Conservation (phyloP, 2,888 invertebrate species). For the Troides helena region DNA sequence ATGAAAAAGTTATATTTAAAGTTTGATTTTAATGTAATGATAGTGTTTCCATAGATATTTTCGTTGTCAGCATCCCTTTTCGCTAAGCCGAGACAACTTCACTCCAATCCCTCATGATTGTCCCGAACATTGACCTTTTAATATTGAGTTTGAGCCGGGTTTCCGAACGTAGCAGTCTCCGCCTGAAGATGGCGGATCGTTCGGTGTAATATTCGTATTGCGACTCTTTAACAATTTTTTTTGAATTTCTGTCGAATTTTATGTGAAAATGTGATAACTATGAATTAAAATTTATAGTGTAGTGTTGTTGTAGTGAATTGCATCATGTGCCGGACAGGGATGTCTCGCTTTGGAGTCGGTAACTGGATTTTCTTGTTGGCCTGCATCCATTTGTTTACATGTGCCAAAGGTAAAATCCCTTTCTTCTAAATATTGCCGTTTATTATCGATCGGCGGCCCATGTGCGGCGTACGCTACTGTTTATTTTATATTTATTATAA, state of each 20-base stretch:
- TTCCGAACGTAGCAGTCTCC: slow-evolving; percentile 63
- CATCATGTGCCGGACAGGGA: slow-evolving; percentile 75
- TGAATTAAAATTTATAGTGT: slow-evolving; percentile 74
- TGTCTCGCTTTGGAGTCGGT: slow-evolving; percentile 68
- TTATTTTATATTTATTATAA: slow-evolving; percentile 16
- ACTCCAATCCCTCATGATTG: slow-evolving; percentile 42
- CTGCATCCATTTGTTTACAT: slow-evolving; percentile 76
- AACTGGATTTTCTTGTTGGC: slow-evolving; percentile 76
- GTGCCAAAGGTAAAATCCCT: slow-evolving; percentile 73
- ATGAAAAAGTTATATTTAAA: too few species aligned
- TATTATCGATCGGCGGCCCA: slow-evolving; percentile 58
- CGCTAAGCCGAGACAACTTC: slow-evolving; percentile 39
- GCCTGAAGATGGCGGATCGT: slow-evolving; percentile 69
- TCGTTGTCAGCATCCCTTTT: slow-evolving; percentile 11
- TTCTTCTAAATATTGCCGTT: slow-evolving; percentile 67
- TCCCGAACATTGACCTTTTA: slow-evolving; percentile 75
- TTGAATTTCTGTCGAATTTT: slow-evolving; percentile 57
- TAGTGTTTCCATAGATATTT: slow-evolving; percentile 16
- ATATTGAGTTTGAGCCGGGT: slow-evolving; percentile 63
- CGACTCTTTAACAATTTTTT: slow-evolving; percentile 45
- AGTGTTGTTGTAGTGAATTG: slow-evolving; percentile 63
- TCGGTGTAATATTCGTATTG: slow-evolving; percentile 34
- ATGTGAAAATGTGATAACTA: slow-evolving; percentile 76
- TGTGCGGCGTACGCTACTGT: slow-evolving; percentile 34
- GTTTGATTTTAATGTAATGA: too few species aligned